Evolutionary conservation across 2,113 vertebrate genomes (phyloP), one percentile per base, ranked within the genome.

Genomic region (Paratilapia polleni): DNA sequence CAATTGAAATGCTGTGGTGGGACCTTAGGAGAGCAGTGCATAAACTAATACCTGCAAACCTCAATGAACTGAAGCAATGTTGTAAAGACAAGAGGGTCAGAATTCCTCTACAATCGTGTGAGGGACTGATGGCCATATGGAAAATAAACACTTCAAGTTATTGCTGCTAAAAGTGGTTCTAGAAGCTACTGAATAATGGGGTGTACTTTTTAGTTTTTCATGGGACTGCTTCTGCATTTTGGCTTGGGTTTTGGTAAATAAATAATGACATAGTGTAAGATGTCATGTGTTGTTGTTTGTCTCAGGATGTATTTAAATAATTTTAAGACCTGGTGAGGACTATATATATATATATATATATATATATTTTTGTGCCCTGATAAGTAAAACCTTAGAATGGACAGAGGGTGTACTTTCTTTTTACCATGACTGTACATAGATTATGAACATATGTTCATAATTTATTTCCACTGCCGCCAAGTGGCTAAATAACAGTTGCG

Each of bases 41-140:
- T 10, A 41, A 41, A 41, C 38, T 12, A 41, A 41, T 41, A 3
- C 3, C 9, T 4, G 11, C 11, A 41, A 41, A 41, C 38, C 10
- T 41, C 10, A 10, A 41, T 41, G 38, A 41, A 41, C 41, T 68
- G 2, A 26, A 47, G 4, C 22, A 0, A 19, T 0, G 8, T 36
- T 12, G 3, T 47, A 26, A 68, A 68, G 14, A 41, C 26, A 12
- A 26, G 64, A 17, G 1, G 38, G 22, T 14, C 13, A 47, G 14
- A 43, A 13, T 7, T 43, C 12, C 12, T 43, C 41, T 12, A 43
- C 63, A 66, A 43, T 0, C 13, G 26, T 47, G 0, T 8, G 17
- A 68, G 38, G 26, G 38, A 68, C 3, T 24, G 8, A 68, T 47
- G 26, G 63, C 47, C 38, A 47, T 47, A 47, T 14, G 26, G 1